Conservation (phyloP, 2,797 vertebrate genomes). For the Pseudochirops corinnae region DNA sequence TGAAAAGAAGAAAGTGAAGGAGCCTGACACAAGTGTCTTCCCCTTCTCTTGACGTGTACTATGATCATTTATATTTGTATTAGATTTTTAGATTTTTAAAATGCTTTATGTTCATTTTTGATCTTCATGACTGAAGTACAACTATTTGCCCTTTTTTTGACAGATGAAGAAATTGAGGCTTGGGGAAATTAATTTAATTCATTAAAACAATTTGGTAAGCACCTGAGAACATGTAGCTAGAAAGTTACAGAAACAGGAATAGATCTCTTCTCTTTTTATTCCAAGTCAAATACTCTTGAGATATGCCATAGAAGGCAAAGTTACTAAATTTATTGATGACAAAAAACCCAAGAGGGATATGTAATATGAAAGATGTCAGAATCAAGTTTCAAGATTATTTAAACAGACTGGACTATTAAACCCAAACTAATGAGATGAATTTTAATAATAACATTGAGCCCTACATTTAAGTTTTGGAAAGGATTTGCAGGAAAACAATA, state of each 20-base stretch:
- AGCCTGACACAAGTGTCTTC: neutral
- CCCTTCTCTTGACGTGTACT: neutral
- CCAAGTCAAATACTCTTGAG: neutral
- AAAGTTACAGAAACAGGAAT: neutral
- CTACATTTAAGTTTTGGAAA: neutral
- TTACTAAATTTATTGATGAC: neutral
- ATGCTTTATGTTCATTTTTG: neutral
- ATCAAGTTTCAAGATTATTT: neutral
- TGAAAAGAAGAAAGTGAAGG: neutral
- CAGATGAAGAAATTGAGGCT: neutral
- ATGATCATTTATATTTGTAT: neutral
- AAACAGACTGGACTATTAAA: neutral
- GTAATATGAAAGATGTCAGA: neutral
- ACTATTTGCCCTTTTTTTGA: neutral
- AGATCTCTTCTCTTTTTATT: neutral
- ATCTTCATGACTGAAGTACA: neutral
- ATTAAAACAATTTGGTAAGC: neutral
- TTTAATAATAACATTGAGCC: neutral
- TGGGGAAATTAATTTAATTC: neutral
- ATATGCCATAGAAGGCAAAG: neutral
- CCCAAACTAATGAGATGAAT: neutral
- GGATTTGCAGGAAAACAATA: neutral
- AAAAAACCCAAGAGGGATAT: neutral
- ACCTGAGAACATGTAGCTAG: neutral
- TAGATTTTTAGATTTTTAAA: neutral